A percentile compares a stretch with the other conserved stretches of the same genome.
phyloP scores from a whole-genome alignment of 2,797 vertebrate genomes.

The Coregonus sp. region DNA sequence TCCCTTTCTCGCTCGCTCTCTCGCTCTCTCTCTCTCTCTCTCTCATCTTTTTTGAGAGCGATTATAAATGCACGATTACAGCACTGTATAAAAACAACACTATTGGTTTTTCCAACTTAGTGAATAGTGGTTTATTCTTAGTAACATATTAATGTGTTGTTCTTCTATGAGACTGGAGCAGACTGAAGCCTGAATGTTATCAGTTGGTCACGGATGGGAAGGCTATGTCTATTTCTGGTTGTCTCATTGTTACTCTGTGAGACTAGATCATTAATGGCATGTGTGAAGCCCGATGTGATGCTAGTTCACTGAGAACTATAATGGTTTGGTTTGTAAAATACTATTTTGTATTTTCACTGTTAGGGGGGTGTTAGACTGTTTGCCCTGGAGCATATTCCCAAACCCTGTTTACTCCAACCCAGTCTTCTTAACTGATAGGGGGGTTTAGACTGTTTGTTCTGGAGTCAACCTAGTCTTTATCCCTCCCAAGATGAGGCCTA shows the following conservation, averaged over 20 bases:
- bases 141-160: neutral
- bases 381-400: neutral
- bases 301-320: neutral
- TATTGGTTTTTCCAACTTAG: neutral
- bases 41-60: conserved; percentile 3
- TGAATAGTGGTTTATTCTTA: neutral
- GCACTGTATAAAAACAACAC: neutral
- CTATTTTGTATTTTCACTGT: neutral
- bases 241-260: neutral
- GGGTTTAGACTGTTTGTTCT: neutral
- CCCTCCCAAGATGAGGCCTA: neutral
- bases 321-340: neutral
- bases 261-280: neutral
- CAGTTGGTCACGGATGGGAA: neutral
- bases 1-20: neutral
- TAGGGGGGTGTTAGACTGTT: neutral
- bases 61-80: neutral
- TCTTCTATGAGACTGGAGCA: neutral
- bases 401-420: neutral
- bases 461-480: neutral
- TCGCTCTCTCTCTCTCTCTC: neutral
- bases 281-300: neutral
- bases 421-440: too few relatives aligned
- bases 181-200: neutral
- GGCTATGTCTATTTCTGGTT: neutral